Evolutionary conservation across 2,797 vertebrate species (phyloP).

Genomic region (Pogoniulus pusillus): DNA sequence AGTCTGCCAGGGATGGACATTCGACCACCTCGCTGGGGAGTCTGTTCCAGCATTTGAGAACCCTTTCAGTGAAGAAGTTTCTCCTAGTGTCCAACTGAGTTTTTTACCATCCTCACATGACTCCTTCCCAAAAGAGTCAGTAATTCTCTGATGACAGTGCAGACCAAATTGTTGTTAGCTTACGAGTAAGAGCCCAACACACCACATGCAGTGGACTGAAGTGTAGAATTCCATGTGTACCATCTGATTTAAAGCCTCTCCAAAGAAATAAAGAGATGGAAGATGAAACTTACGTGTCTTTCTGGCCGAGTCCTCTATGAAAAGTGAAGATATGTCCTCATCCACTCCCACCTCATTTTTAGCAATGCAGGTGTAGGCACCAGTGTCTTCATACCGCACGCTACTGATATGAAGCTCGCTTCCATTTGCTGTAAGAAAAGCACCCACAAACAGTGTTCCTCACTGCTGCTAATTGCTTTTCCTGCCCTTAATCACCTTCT

Average conservation of each 20-base stretch:
- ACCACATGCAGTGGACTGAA: neutral
- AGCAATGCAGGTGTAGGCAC: slow-evolving; percentile 97
- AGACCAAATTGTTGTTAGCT: neutral
- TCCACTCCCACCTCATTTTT: slow-evolving; percentile 97
- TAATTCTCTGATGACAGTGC: neutral
- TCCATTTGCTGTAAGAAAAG: slow-evolving; percentile 83
- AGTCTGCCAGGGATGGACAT: too few species aligned
- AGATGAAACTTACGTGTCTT: slow-evolving; percentile 87
- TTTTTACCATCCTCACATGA: neutral
- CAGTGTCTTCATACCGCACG: slow-evolving; percentile 95
- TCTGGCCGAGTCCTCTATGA: slow-evolving; percentile 93
- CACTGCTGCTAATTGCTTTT: neutral
- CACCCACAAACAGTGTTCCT: neutral
- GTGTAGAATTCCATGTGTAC: accelerated
- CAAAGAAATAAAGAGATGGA: neutral
- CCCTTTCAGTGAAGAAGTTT: too few species aligned
- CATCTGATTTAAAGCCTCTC: neutral
- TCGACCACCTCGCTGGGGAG: too few species aligned
- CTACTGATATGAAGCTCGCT: slow-evolving; percentile 91
- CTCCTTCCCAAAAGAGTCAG: neutral
- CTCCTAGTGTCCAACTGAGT: too few species aligned
- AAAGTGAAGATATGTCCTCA: slow-evolving; percentile 96
- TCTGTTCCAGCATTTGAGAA: too few species aligned
- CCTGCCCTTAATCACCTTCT: neutral
- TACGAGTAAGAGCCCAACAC: neutral